Percentiles rank a stretch among this genome's conserved stretches.
These are phyloP conservation scores for Equus przewalskii DNA, from an alignment of 2,113 vertebrate genomes.

Conservation along the genomic window DNA sequence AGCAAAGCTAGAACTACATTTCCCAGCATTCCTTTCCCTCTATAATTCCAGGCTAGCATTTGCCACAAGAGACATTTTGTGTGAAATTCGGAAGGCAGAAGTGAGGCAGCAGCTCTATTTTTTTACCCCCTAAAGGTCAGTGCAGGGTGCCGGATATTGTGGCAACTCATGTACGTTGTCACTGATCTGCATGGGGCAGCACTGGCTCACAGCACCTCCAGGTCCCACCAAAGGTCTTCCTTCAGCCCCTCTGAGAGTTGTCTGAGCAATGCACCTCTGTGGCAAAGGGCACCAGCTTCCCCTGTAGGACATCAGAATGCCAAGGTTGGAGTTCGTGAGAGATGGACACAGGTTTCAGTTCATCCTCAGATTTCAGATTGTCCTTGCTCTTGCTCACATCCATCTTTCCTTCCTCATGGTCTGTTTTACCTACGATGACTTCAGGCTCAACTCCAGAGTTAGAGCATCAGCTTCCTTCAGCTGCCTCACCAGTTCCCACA, in stretches of 20 bases:
- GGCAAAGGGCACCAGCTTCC: not conserved
- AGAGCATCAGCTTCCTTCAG: not conserved
- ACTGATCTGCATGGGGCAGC: not conserved
- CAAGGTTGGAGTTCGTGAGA: not conserved
- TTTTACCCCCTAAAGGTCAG: not conserved
- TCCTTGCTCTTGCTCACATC: not conserved
- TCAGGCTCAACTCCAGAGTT: too few species aligned
- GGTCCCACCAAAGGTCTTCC: not conserved
- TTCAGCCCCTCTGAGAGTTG: not conserved
- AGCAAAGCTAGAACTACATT: not conserved
- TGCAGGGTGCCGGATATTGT: not conserved
- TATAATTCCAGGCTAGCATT: not conserved
- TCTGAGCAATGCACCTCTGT: not conserved
- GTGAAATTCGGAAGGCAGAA: not conserved
- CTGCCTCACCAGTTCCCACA: not conserved
- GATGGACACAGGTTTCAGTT: not conserved
- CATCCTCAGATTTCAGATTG: not conserved
- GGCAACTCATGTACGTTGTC: not conserved
- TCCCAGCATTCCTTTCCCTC: not conserved
- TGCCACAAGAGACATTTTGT: not conserved
- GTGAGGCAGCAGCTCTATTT: not conserved
- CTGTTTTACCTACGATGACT: not conserved
- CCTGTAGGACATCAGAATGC: not conserved
- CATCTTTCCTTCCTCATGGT: not conserved
- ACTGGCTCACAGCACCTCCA: not conserved